Base-by-base conservation (phyloP, 2,888 invertebrate species). In the Calliopum simillimum region DNA sequence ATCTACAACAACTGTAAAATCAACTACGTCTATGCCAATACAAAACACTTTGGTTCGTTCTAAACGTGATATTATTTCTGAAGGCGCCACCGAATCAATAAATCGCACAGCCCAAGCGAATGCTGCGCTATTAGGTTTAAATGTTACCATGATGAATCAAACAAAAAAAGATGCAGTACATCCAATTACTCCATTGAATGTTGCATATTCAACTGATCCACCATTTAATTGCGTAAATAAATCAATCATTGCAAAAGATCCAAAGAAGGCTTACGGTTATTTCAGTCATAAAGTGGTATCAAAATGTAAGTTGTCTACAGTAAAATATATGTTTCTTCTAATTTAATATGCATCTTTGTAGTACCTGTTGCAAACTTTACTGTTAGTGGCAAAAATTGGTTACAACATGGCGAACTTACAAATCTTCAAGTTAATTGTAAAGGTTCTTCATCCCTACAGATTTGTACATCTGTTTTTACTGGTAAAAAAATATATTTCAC, bases 341-440 rank as follows among this genome's bases (percentile, higher is more conserved):
- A 4, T 19, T 16, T 59, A 2, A 16, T 47, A 4, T 33, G 8
- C 5, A 1, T 25, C 3, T 41, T 46, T 88, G 12, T 83, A 95
- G 95, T 90, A 75, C 93, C 95, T 1, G 89, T 96, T 76, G 84
- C 88, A 2, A 89, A 90, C 70, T 87, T 95, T 11, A 90, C 90
- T 62, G 89, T 93, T 1, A 90, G 88, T 3, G 96, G 95, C 0
- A 90, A 91, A 69, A 92, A 92, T 79, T 96, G 96, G 95, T 87
- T 96, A 44, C 91, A 93, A 77, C 93, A 93, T 72, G 95, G 94
- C 44, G 94, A 94, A 68, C 86, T 95, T 58, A 85, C 96, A 33
- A 89, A 91, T 68, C 84, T 96, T 11, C 88, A 90, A 74, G 89
- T 93, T 3, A 89, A 89, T 49, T 96, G 94, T 79, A 88, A 90